These are phyloP conservation scores for Hybos culiciformis DNA, from an alignment of 2,888 invertebrate genomes.

Conservation along the genomic window DNA sequence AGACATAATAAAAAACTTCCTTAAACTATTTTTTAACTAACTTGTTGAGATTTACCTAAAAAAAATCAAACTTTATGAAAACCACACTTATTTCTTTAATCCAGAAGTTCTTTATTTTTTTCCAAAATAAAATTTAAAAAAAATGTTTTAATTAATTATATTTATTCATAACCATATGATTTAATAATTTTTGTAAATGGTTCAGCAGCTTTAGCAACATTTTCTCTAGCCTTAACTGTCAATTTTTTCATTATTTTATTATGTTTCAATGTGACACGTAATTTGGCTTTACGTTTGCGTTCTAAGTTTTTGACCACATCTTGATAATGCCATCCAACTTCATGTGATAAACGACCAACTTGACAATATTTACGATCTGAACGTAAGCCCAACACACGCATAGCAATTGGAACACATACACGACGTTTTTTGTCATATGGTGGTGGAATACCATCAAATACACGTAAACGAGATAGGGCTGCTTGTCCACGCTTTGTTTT, in stretches of 20 bases:
- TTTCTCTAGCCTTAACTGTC: conserved; percentile 67
- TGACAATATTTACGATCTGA: conserved; percentile 95
- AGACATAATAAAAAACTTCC: not conserved
- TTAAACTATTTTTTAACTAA: not conserved
- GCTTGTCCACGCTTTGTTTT: conserved; percentile 92
- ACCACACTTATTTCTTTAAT: no score
- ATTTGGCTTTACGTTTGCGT: conserved; percentile 80
- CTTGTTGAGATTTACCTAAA: not conserved
- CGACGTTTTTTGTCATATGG: conserved; percentile 92
- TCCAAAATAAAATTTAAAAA: not conserved
- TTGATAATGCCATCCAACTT: conserved; percentile 99
- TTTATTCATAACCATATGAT: conserved; percentile 64
- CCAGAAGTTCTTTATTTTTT: no score
- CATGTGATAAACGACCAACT: conserved; percentile 90
- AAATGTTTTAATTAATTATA: conserved; percentile 8
- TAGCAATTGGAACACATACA: conserved; percentile 90
- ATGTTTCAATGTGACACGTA: conserved; percentile 36
- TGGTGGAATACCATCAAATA: conserved; percentile 94
- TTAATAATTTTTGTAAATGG: conserved; percentile 79
- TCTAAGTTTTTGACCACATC: conserved; percentile 90
- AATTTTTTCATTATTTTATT: conserved; percentile 56
- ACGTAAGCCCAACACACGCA: conserved; percentile 85
- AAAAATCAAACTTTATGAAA: no score
- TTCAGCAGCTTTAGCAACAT: conserved; percentile 64
- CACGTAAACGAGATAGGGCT: conserved; percentile 77